These are phyloP conservation scores for Drosophila triauraria DNA, from an alignment of 1,140 invertebrate species.

Conservation along the genomic window DNA sequence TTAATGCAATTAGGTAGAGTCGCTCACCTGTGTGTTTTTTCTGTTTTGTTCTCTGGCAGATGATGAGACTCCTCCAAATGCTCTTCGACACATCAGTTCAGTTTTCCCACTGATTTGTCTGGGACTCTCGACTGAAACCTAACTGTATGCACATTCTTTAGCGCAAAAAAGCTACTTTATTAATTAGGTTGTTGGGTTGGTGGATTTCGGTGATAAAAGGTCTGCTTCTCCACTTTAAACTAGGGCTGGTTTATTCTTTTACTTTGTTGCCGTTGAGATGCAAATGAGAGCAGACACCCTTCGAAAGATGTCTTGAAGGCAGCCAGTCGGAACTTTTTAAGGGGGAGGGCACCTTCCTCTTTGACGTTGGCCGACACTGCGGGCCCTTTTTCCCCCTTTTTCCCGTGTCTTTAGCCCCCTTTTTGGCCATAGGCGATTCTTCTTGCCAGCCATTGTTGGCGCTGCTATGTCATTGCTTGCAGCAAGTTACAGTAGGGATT, in stretches of 20 bases:
- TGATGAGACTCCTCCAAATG: slow-evolving; percentile 26
- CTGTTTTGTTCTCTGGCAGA: slow-evolving; percentile 25
- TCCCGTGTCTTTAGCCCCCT: neutral
- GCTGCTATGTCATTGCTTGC: slow-evolving; percentile 69
- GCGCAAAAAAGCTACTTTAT: slow-evolving; percentile 49
- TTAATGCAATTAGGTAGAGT: slow-evolving; percentile 71
- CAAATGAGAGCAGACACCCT: slow-evolving; percentile 56
- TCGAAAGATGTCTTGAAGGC: slow-evolving; percentile 62
- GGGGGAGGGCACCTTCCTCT: slow-evolving; percentile 49
- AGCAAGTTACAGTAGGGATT: slow-evolving; percentile 36
- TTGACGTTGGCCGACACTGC: slow-evolving; percentile 70
- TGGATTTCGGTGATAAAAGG: slow-evolving; percentile 31
- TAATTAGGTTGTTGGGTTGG: slow-evolving; percentile 47
- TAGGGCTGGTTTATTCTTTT: slow-evolving; percentile 24
- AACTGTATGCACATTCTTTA: slow-evolving; percentile 60
- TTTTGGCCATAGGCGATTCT: slow-evolving; percentile 33
- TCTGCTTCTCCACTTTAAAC: slow-evolving; percentile 4
- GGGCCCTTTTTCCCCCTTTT: slow-evolving; percentile 27
- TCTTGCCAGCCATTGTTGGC: slow-evolving; percentile 51
- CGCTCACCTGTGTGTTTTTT: slow-evolving; percentile 14
- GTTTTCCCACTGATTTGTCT: slow-evolving; percentile 41
- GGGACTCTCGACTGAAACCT: slow-evolving; percentile 16
- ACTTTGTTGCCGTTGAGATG: slow-evolving; percentile 22
- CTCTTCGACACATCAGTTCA: slow-evolving; percentile 47
- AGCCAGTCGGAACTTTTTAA: slow-evolving; percentile 65